A percentile compares a stretch with the other conserved stretches of the same genome.
These are phyloP conservation scores for Mastacembelus armatus DNA, from an alignment of 2,797 vertebrate genomes.

Conservation along the genomic window DNA sequence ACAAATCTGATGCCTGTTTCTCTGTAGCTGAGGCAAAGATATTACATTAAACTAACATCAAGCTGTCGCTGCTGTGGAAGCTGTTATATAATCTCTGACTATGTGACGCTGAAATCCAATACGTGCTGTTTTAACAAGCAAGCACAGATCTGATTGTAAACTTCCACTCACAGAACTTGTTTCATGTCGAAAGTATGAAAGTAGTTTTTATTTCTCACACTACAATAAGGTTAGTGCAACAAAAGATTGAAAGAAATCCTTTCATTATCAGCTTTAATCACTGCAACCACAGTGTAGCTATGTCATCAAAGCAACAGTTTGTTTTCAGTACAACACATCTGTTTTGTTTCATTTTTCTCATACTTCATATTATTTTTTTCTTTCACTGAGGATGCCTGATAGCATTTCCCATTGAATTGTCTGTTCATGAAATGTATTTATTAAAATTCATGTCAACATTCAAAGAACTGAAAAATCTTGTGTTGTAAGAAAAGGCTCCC, in stretches of 20 bases:
- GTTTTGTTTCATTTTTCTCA: constrained; percentile 21
- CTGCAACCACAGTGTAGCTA: not conserved
- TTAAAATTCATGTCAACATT: constrained; percentile 20
- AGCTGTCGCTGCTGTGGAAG: constrained; percentile 4
- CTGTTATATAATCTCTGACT: constrained; percentile 11
- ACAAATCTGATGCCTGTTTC: not conserved
- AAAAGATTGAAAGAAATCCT: not conserved
- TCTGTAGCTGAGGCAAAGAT: not conserved
- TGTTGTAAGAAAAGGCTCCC: not conserved
- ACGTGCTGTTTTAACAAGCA: not conserved
- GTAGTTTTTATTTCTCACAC: not conserved
- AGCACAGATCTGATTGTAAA: not conserved
- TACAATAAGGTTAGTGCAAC: constrained; percentile 3
- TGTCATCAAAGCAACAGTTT: not conserved
- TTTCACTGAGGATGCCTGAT: constrained; percentile 14
- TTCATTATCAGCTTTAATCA: not conserved
- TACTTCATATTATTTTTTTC: constrained; percentile 9
- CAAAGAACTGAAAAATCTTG: not conserved
- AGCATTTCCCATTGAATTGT: constrained; percentile 17
- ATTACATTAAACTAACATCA: not conserved
- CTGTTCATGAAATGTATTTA: constrained; percentile 16
- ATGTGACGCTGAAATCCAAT: constrained; percentile 8
- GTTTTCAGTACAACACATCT: constrained; percentile 10
- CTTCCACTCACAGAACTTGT: not conserved
- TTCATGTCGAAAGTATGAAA: not conserved